These are phyloP conservation scores for Enteromius treurensis DNA, from an alignment of 2,797 vertebrate species.

Conservation along the genomic window DNA sequence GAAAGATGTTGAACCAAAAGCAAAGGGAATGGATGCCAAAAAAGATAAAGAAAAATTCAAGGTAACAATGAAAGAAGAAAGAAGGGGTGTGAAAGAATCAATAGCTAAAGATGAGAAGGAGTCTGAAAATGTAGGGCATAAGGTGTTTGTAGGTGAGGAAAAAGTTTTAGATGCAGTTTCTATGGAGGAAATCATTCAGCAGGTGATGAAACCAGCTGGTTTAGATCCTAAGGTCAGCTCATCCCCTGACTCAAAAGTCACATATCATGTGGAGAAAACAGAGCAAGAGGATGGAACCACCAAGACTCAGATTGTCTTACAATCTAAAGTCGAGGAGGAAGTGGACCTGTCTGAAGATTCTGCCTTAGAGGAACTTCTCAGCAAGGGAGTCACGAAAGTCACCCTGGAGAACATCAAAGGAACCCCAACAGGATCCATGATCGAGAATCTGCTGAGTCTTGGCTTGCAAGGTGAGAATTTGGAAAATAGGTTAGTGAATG, in stretches of 20 bases:
- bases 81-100: constrained; percentile 50
- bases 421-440: constrained; percentile 80
- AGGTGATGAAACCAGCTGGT: constrained; percentile 83
- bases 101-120: constrained; percentile 56
- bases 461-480: constrained; percentile 76
- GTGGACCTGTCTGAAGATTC: constrained; percentile 79
- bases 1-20: constrained; percentile 29
- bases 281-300: constrained; percentile 82
- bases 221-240: constrained; percentile 68
- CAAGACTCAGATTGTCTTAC: constrained; percentile 86
- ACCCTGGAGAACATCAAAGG: constrained; percentile 79
- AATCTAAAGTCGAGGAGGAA: constrained; percentile 87
- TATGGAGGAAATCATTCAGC: constrained; percentile 89
- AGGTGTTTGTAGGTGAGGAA: constrained; percentile 65
- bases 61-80: constrained; percentile 29
- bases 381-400: constrained; percentile 78
- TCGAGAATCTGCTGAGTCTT: constrained; percentile 82
- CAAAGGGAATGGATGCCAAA: constrained; percentile 27
- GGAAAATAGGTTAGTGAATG: constrained; percentile 82
- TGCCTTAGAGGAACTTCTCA: constrained; percentile 77
- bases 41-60: constrained; percentile 25
- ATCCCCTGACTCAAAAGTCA: constrained; percentile 82
- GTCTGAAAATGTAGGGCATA: constrained; percentile 41
- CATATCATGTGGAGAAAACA: constrained; percentile 82
- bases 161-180: constrained; percentile 76